Base-by-base conservation (phyloP, 2,113 vertebrate species). In the Centropristis striata region DNA sequence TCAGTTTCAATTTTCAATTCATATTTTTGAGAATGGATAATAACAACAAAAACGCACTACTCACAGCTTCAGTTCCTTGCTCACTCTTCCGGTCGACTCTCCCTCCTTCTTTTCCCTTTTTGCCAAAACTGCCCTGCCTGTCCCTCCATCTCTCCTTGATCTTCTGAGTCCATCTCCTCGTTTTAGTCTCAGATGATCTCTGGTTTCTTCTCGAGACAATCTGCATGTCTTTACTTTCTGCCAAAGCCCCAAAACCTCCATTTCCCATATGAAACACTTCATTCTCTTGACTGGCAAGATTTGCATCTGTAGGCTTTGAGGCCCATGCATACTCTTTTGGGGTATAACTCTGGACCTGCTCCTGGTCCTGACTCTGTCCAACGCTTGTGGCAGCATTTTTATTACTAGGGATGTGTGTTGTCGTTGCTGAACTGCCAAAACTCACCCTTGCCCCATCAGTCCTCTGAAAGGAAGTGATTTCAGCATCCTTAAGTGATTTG, bases 111-210 rank as follows among this genome's bases (percentile, higher is more conserved):
- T 78, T 86, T 36, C 13, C 59, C 42, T 78, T 93, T 78, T 90
- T 92, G 21, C 53, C 37, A 28, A 70, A 63, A 46, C 21, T 85
- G 18, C 69, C 78, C 4, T 78, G 63, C 60, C 86, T 94, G 21
- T 93, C 90, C 51, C 53, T 90, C 93, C 92, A 95, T 49, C 75
- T 88, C 44, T 93, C 93, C 80, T 92, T 95, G 44, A 95, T 85
- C 70, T 71, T 95, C 84, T 92, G 89, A 4, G 94, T 93, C 94
- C 94, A 95, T 57, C 83, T 90, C 63, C 68, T 88, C 0, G 88
- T 82, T 88, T 88, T 93, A n/a, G 80, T 86, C 49, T 91, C 90
- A 25, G 71, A 79, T 20, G 76, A 51, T 36, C 54, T 84, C 18
- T 73, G 89, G n/a, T 88, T 90, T 41, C 78, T 81, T 50, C 59